Evolutionary conservation across 2,113 vertebrate species (phyloP).

Genomic region (Pristiophorus japonicus): DNA sequence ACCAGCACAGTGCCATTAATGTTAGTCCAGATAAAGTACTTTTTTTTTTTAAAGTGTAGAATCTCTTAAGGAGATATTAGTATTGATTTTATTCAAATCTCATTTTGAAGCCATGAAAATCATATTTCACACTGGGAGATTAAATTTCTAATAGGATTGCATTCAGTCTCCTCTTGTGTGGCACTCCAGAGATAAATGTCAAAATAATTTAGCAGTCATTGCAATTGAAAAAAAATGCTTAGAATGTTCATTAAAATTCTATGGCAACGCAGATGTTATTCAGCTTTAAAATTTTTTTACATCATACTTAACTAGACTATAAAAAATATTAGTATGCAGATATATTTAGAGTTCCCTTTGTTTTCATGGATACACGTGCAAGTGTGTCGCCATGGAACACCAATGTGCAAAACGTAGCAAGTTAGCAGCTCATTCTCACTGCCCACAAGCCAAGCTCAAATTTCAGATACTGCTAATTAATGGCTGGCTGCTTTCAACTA

Average conservation of each 20-base stretch:
- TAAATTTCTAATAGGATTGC: conserved; percentile 34
- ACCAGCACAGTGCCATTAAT: background rate
- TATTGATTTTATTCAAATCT: conserved; percentile 16
- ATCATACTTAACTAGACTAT: background rate
- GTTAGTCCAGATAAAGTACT: background rate
- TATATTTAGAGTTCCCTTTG: background rate
- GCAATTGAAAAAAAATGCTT: background rate
- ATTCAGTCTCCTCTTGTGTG: conserved; percentile 1
- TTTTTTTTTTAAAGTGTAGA: background rate
- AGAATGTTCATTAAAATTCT: background rate
- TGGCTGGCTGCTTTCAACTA: background rate
- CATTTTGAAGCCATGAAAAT: conserved; percentile 33
- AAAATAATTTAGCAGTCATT: background rate
- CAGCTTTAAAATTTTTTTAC: background rate
- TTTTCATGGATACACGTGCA: background rate
- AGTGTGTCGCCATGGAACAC: background rate
- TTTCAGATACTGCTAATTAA: background rate
- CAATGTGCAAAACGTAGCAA: background rate
- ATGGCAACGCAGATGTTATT: background rate
- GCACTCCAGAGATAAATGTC: conserved; percentile 1
- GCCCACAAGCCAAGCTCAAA: background rate
- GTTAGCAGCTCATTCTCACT: background rate
- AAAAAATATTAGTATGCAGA: background rate
- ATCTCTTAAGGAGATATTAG: conserved; percentile 27
- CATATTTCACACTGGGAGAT: conserved; percentile 33